phyloP scores from a whole-genome alignment of 2,797 vertebrate genomes.

The Chloroceryle amazona region DNA sequence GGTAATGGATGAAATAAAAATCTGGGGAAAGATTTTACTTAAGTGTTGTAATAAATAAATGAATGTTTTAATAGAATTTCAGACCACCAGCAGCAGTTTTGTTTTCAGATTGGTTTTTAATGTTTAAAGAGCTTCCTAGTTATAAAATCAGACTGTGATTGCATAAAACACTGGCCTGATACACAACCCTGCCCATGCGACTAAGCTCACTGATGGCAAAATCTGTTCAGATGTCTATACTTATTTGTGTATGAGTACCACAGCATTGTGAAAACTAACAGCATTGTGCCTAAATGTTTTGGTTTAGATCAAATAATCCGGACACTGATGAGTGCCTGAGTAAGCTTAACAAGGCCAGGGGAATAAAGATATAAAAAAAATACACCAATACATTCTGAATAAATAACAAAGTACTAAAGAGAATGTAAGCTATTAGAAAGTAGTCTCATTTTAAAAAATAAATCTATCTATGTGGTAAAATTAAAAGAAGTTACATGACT shows the following conservation, averaged over 20 bases:
- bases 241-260: neutral
- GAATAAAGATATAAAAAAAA: neutral
- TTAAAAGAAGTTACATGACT: neutral
- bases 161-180: fast-evolving
- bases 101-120: neutral
- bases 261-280: neutral
- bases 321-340: neutral
- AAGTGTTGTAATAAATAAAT: neutral
- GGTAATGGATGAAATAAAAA: neutral
- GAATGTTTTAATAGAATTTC: neutral
- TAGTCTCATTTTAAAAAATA: neutral
- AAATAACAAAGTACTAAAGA: neutral
- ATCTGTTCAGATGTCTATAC: neutral
- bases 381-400: neutral
- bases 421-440: neutral
- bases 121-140: neutral
- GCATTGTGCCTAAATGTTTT: neutral
- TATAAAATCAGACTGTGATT: neutral
- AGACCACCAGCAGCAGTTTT: neutral
- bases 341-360: neutral
- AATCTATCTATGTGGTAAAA: neutral
- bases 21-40: neutral
- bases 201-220: neutral
- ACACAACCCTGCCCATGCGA: neutral
- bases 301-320: neutral